Evolutionary conservation across 2,888 invertebrate genomes (phyloP).

Genomic region (Brachycybe producta): DNA sequence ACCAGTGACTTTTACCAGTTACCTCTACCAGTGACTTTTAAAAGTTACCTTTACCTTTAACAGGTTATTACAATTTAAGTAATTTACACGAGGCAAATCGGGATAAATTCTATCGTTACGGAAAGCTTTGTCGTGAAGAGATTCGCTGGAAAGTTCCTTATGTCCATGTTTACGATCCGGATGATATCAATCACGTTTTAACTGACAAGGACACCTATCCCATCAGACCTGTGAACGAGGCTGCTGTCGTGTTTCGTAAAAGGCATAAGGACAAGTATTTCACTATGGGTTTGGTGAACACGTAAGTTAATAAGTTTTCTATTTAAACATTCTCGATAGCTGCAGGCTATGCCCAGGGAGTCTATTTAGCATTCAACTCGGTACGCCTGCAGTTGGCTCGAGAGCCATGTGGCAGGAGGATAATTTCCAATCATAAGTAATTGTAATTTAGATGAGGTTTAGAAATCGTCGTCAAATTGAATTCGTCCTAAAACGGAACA

Average conservation of each 20-base stretch:
- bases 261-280: conserved; percentile 24
- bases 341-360: too few relatives aligned
- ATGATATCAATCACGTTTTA: conserved; percentile 25
- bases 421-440: too few relatives aligned
- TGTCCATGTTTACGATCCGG: conserved; percentile 25
- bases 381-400: too few relatives aligned
- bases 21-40: too few relatives aligned
- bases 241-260: conserved; percentile 23
- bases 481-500: too few relatives aligned
- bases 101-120: conserved; percentile 26
- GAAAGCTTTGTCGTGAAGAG: conserved; percentile 26
- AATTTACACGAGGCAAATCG: conserved; percentile 25
- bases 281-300: conserved; percentile 24
- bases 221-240: conserved; percentile 25
- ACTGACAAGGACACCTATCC: conserved; percentile 25
- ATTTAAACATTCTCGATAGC: not conserved
- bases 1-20: too few relatives aligned
- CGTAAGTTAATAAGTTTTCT: conserved; percentile 20
- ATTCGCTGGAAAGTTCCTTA: conserved; percentile 24
- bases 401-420: too few relatives aligned
- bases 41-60: too few relatives aligned
- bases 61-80: conserved; percentile 22
- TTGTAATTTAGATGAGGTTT: too few relatives aligned
- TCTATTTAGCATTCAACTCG: too few relatives aligned
- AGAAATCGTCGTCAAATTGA: too few relatives aligned